phyloP scores from a whole-genome alignment of 2,113 vertebrate species.

The Dasyornis broadbenti region DNA sequence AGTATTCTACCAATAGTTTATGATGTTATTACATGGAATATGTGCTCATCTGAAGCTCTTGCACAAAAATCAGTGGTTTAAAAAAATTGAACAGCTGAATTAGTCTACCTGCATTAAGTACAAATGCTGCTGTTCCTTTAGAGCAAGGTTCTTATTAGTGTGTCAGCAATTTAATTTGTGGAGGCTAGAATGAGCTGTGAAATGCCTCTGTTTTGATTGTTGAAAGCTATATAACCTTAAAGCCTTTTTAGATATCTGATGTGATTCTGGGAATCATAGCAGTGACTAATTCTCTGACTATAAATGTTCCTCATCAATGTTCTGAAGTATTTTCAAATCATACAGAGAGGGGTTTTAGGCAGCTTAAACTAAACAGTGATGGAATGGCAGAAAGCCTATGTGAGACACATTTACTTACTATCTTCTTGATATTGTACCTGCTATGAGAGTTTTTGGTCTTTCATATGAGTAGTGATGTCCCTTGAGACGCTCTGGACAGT shows the following conservation, averaged over 20 bases:
- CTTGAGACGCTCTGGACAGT: background rate
- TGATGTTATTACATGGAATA: background rate
- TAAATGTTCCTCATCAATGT: background rate
- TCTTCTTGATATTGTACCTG: background rate
- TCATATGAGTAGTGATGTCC: background rate
- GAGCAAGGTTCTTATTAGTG: background rate
- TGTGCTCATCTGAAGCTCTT: background rate
- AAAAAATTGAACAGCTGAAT: background rate
- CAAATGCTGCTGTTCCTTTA: background rate
- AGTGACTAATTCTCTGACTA: background rate
- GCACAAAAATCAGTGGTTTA: background rate
- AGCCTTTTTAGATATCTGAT: background rate
- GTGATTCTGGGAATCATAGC: background rate
- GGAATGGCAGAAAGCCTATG: background rate
- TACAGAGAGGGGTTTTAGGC: background rate
- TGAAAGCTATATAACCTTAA: background rate
- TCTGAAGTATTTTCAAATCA: constrained; percentile 12
- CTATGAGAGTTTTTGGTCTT: background rate
- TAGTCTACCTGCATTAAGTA: background rate
- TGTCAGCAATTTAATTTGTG: background rate
- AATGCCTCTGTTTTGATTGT: background rate
- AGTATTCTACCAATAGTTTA: background rate
- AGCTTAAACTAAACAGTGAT: background rate
- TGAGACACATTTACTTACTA: background rate
- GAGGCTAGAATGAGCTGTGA: background rate